These are phyloP conservation scores for Nematolebias whitei DNA, from an alignment of 2,113 vertebrate species.

Conservation along the genomic window DNA sequence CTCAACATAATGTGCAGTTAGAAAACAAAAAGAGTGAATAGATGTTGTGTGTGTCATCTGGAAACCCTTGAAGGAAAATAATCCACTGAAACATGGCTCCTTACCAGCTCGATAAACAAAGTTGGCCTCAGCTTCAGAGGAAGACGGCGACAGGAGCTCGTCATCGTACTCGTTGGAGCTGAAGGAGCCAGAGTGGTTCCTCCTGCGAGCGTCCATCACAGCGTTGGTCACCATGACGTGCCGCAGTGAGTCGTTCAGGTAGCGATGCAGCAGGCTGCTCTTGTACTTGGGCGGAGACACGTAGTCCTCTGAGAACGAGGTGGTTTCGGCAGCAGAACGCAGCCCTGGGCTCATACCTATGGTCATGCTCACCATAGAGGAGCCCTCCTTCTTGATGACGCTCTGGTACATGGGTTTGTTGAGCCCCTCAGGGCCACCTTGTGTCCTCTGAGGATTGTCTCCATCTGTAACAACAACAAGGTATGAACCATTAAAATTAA, in stretches of 20 bases:
- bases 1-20: constrained; percentile 68
- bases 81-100: constrained; percentile 68
- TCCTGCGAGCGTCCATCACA: constrained; percentile 91
- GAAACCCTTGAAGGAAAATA: constrained; percentile 50
- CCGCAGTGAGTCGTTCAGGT: constrained; percentile 97
- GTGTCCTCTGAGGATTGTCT: constrained; percentile 90
- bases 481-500: too few relatives aligned
- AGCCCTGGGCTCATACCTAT: constrained; percentile 86
- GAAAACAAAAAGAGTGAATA: constrained; percentile 46
- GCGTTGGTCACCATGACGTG: constrained; percentile 96
- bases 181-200: constrained; percentile 98
- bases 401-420: constrained; percentile 92
- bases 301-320: constrained; percentile 90
- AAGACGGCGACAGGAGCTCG: constrained; percentile 95
- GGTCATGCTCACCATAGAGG: constrained; percentile 73
- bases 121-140: constrained; percentile 96
- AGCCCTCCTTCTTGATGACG: constrained; percentile 93
- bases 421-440: constrained; percentile 84
- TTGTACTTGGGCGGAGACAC: constrained; percentile 98
- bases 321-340: constrained; percentile 84
- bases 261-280: constrained; percentile 97
- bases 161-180: constrained; percentile 99
- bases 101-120: constrained; percentile 97
- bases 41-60: constrained; percentile 34
- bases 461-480: constrained; percentile 82